Conservation (phyloP, 2,888 invertebrate species). For the Argyresthia albistria region DNA sequence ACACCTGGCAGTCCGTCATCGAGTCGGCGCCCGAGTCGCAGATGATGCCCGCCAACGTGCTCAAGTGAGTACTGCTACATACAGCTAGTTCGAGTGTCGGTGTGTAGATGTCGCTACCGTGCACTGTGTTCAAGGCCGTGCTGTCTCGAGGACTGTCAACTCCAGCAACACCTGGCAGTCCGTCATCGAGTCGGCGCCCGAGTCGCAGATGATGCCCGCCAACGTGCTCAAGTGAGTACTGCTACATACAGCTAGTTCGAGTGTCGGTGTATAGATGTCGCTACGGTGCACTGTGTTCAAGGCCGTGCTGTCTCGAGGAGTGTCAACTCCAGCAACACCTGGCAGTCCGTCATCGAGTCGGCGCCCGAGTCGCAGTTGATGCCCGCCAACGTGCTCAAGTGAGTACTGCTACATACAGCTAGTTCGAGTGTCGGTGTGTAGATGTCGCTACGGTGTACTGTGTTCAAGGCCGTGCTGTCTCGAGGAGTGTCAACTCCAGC, state of each 20-base stretch:
- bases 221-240: conserved; percentile 89
- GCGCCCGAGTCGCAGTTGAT: conserved; percentile 99
- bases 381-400: conserved; percentile 99
- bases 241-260: not conserved
- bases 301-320: conserved; percentile 94
- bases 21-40: conserved; percentile 99
- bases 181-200: conserved; percentile 98
- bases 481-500: conserved; percentile 98
- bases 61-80: conserved; percentile 78
- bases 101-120: not conserved
- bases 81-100: not conserved
- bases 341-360: conserved; percentile 99
- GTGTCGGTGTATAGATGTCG: not conserved
- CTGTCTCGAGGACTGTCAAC: conserved; percentile 97
- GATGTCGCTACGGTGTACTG: not conserved
- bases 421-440: not conserved
- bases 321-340: conserved; percentile 99
- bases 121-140: conserved; percentile 83
- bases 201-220: conserved; percentile 99
- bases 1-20: conserved; percentile 99
- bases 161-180: conserved; percentile 99
- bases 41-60: conserved; percentile 99
- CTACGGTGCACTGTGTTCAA: conserved; percentile 79
- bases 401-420: conserved; percentile 20
- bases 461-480: conserved; percentile 91